Conservation (phyloP, 2,888 invertebrate species). For the Microctonus aethiopoides region DNA sequence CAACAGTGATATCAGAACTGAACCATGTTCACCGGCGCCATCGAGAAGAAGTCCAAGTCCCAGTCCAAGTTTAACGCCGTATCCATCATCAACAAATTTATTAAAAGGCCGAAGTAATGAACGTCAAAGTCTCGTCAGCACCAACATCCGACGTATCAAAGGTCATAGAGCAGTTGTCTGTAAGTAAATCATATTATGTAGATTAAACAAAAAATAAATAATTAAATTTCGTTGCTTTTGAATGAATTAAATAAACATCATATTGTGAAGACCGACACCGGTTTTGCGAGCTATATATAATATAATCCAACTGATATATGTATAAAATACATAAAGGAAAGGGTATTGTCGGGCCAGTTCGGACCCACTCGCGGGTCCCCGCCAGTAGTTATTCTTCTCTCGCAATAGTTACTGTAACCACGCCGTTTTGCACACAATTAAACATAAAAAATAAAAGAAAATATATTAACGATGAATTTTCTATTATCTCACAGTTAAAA, state of each 20-base stretch:
- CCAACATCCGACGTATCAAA: slow-evolving; percentile 80
- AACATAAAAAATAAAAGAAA: neutral
- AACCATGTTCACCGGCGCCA: slow-evolving; percentile 53
- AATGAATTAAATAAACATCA: too few species aligned
- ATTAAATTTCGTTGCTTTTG: too few species aligned
- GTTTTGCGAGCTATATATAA: too few species aligned
- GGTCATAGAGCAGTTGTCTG: slow-evolving; percentile 80
- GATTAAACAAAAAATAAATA: too few species aligned
- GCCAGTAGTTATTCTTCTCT: neutral
- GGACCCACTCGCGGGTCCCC: slow-evolving; percentile 26
- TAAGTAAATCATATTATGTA: slow-evolving; percentile 66
- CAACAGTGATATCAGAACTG: slow-evolving; percentile 21
- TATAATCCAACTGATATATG: too few species aligned
- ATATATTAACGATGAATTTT: neutral
- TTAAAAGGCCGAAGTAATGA: slow-evolving; percentile 69
- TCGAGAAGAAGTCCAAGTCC: slow-evolving; percentile 63
- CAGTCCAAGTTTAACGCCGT: slow-evolving; percentile 24
- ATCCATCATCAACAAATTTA: slow-evolving; percentile 44
- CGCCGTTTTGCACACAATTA: neutral
- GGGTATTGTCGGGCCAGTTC: slow-evolving; percentile 18
- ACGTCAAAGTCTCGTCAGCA: slow-evolving; percentile 76
- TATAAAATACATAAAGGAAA: too few species aligned
- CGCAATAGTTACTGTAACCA: slow-evolving; percentile 9
- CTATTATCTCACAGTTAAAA: neutral
- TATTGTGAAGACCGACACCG: too few species aligned